phyloP scores from a whole-genome alignment of 2,797 vertebrate species.

The Limnodromus scolopaceus region DNA sequence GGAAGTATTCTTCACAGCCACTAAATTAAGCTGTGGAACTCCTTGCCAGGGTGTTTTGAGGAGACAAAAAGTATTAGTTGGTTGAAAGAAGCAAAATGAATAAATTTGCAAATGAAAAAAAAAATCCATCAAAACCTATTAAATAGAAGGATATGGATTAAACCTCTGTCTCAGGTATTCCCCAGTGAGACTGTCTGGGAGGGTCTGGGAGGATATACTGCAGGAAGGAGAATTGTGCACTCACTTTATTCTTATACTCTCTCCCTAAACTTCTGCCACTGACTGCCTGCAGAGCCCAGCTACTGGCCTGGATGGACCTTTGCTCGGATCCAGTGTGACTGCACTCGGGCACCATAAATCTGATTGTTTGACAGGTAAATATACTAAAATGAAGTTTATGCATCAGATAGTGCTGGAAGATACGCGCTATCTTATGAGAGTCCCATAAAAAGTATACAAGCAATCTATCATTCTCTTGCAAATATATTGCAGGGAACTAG shows the following conservation, averaged over 20 bases:
- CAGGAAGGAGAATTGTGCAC: background rate
- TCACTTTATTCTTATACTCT: background rate
- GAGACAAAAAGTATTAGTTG: background rate
- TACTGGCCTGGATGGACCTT: background rate
- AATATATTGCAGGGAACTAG: conserved; percentile 47
- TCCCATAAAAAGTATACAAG: conserved; percentile 47
- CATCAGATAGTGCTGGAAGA: conserved; percentile 52
- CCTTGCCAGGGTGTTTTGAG: background rate
- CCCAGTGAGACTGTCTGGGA: background rate
- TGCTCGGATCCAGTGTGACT: background rate
- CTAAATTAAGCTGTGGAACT: background rate
- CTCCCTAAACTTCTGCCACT: background rate
- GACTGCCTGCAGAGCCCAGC: accelerated
- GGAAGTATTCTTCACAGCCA: background rate
- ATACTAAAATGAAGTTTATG: conserved; percentile 37
- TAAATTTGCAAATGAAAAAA: background rate
- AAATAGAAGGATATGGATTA: background rate
- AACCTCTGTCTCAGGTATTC: background rate
- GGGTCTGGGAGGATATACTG: background rate
- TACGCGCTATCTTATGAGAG: background rate
- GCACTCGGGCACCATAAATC: background rate
- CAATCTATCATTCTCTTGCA: conserved; percentile 20
- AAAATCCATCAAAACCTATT: background rate
- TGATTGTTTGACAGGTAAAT: conserved; percentile 21
- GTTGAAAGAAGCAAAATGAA: background rate